phyloP scores from a whole-genome alignment of 2,888 invertebrate genomes.

The Rhimphoctona megacephalus region DNA sequence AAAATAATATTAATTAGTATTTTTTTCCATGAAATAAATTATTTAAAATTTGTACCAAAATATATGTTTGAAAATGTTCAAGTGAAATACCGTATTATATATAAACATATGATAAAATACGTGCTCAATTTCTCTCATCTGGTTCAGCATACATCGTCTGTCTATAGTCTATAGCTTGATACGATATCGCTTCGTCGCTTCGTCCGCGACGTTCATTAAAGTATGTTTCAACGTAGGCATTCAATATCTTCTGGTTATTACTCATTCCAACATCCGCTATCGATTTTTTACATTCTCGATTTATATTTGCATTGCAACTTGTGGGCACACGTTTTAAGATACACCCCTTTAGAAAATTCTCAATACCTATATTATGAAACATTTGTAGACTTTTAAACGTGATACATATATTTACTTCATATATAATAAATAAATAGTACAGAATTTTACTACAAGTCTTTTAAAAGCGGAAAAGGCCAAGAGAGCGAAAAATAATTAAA shows the following conservation, averaged over 20 bases:
- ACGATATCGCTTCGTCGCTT: slow-evolving; percentile 18
- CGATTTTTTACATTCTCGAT: slow-evolving; percentile 35
- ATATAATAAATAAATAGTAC: background rate
- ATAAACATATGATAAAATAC: background rate
- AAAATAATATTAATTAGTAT: too few species aligned
- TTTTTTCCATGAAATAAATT: too few species aligned
- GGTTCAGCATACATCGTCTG: background rate
- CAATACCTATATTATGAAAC: background rate
- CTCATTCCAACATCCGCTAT: slow-evolving; percentile 29
- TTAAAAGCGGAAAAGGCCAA: background rate
- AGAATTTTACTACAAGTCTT: background rate
- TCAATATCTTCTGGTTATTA: slow-evolving; percentile 35
- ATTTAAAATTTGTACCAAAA: background rate
- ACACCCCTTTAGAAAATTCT: background rate
- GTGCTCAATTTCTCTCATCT: slow-evolving; percentile 12
- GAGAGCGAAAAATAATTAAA: too few species aligned
- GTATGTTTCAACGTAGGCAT: slow-evolving; percentile 29
- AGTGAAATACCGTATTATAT: too few species aligned
- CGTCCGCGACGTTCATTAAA: slow-evolving; percentile 45
- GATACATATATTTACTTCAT: background rate
- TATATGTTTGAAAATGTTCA: background rate
- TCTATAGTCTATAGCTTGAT: background rate
- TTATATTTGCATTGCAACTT: slow-evolving; percentile 38
- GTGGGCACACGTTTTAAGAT: background rate
- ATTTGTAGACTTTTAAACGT: background rate